A percentile compares a stretch with the other conserved stretches of the same genome.
These are phyloP conservation scores for Penaeus monodon DNA, from an alignment of 2,888 invertebrate genomes.

Conservation along the genomic window DNA sequence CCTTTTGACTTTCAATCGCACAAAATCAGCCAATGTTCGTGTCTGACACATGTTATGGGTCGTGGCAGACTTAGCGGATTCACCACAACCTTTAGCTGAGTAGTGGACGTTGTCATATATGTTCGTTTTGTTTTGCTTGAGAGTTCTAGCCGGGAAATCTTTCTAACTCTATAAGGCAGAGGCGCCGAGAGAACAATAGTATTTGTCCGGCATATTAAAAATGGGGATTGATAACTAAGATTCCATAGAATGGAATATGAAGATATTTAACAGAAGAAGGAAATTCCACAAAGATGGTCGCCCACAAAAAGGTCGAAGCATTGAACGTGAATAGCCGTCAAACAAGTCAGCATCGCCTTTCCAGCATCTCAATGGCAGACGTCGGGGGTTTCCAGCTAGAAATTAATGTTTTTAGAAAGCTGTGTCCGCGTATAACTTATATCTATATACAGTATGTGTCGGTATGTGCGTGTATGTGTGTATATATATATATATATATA, in stretches of 20 bases:
- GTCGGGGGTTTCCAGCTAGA: neutral
- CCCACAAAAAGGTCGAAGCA: no score
- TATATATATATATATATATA: slow-evolving; percentile 34
- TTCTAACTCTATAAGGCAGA: no score
- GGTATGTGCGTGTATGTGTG: neutral
- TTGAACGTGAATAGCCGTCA: slow-evolving; percentile 15
- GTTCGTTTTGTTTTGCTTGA: no score
- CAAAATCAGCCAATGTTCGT: slow-evolving; percentile 28
- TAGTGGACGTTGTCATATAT: no score
- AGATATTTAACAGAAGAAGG: no score
- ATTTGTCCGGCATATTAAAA: no score
- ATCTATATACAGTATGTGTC: neutral
- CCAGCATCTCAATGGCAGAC: slow-evolving; percentile 19
- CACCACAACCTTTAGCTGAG: no score
- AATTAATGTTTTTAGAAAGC: neutral
- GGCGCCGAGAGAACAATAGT: no score
- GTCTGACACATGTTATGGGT: slow-evolving; percentile 23
- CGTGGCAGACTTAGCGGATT: neutral
- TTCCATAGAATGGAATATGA: no score
- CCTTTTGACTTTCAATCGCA: slow-evolving; percentile 31
- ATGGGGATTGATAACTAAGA: no score
- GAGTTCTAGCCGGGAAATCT: no score
- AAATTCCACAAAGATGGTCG: no score
- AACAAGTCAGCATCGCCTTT: slow-evolving; percentile 21
- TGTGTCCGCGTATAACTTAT: neutral